A percentile compares a stretch with the other conserved stretches of the same genome.
These are phyloP conservation scores for Apteryx owenii DNA, from an alignment of 2,113 vertebrate species.

Conservation along the genomic window DNA sequence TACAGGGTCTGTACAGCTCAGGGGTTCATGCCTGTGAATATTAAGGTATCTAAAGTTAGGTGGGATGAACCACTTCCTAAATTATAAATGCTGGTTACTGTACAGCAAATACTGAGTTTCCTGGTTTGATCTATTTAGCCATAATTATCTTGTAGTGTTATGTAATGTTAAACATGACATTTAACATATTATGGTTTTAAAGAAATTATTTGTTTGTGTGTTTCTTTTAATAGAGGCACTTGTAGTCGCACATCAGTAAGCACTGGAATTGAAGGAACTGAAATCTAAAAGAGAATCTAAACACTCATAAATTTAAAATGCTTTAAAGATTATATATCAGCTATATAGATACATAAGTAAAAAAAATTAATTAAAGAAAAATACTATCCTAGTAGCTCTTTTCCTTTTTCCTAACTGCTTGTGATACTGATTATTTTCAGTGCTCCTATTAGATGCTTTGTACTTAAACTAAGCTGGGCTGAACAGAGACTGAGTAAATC, in stretches of 20 bases:
- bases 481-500: not conserved
- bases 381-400: not conserved
- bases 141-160: not conserved
- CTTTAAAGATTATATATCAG: not conserved
- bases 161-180: not conserved
- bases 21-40: not conserved
- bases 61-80: not conserved
- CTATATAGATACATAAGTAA: not conserved
- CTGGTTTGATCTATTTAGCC: not conserved
- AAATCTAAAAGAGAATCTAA: not conserved
- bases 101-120: not conserved
- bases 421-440: not conserved
- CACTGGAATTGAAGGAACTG: not conserved
- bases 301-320: not conserved
- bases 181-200: not conserved
- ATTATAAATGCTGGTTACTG: not conserved
- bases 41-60: not conserved
- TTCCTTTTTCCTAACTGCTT: not conserved
- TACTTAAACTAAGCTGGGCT: not conserved
- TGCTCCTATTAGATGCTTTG: not conserved
- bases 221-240: not conserved
- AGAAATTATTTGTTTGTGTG: not conserved
- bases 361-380: not conserved
- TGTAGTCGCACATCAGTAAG: not conserved
- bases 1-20: not conserved